Evolutionary conservation across 2,888 invertebrate species (phyloP).

Genomic region (Carterocephalus palaemon): DNA sequence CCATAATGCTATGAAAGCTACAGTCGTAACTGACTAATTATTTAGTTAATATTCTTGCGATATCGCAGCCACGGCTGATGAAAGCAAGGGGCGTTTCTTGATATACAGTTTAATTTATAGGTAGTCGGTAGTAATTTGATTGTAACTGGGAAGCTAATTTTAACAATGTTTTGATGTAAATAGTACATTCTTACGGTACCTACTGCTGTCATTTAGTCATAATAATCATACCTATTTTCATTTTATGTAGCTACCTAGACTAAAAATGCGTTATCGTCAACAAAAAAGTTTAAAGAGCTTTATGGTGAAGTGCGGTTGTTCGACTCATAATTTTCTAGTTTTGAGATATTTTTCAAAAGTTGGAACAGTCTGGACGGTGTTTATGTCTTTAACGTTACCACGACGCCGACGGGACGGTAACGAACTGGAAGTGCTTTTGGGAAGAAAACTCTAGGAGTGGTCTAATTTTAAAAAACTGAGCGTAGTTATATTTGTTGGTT

Average conservation of each 20-base stretch:
- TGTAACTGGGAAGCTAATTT: slow-evolving; percentile 1
- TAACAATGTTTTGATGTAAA: slow-evolving; percentile 1
- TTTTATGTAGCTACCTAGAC: too few species aligned
- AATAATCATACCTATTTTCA: not conserved
- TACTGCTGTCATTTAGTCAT: too few species aligned
- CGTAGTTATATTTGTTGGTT: too few species aligned
- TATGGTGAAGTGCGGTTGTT: slow-evolving; percentile 1
- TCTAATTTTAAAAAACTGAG: too few species aligned
- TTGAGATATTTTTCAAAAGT: slow-evolving; percentile 45
- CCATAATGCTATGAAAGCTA: slow-evolving; percentile 49
- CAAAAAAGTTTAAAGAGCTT: slow-evolving; percentile 5
- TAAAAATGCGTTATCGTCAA: not conserved
- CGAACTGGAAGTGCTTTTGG: slow-evolving; percentile 37
- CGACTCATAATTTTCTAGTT: slow-evolving; percentile 29
- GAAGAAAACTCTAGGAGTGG: slow-evolving; percentile 22
- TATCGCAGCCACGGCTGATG: slow-evolving; percentile 30
- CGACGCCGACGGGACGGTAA: slow-evolving; percentile 43
- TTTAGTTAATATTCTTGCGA: slow-evolving; percentile 56
- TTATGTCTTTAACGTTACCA: slow-evolving; percentile 42
- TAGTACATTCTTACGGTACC: too few species aligned
- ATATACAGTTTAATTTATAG: slow-evolving; percentile 19
- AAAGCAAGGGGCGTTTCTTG: slow-evolving; percentile 1
- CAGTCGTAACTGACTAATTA: slow-evolving; percentile 65
- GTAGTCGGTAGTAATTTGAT: slow-evolving; percentile 8
- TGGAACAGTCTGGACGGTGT: slow-evolving; percentile 43